phyloP scores from a whole-genome alignment of 2,113 vertebrate genomes.

The Mormyrus iriodes region DNA sequence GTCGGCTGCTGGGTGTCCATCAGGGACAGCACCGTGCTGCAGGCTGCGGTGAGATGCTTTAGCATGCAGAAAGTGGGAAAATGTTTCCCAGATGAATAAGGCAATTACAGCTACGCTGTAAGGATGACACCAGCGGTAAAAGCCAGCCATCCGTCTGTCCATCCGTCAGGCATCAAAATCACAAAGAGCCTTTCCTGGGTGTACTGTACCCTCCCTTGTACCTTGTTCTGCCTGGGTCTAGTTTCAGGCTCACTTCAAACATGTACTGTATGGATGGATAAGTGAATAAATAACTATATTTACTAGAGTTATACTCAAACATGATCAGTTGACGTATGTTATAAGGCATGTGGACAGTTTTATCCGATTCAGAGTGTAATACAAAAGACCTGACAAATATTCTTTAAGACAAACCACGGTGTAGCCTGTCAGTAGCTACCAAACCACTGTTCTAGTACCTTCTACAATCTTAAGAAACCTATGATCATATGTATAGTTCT shows the following conservation, averaged over 20 bases:
- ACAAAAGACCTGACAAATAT: not conserved
- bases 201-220: not conserved
- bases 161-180: not conserved
- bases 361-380: not conserved
- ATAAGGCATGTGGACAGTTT: too few species aligned
- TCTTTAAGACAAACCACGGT: too few species aligned
- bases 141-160: not conserved
- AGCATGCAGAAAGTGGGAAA: not conserved
- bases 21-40: slow-evolving; percentile 32
- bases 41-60: slow-evolving; percentile 27
- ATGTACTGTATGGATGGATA: not conserved
- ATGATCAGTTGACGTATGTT: not conserved
- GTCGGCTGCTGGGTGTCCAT: slow-evolving; percentile 36
- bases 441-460: too few species aligned
- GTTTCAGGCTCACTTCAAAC: not conserved
- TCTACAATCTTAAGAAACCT: not conserved
- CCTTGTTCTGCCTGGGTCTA: not conserved
- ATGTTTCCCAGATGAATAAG: not conserved
- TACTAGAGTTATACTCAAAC: not conserved
- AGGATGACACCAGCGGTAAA: not conserved
- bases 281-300: not conserved
- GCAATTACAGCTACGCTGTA: not conserved
- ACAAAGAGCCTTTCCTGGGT: not conserved
- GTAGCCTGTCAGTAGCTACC: too few species aligned
- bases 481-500: not conserved